Conservation (phyloP, 2,113 vertebrate species). For the Antechinus stuartii region DNA sequence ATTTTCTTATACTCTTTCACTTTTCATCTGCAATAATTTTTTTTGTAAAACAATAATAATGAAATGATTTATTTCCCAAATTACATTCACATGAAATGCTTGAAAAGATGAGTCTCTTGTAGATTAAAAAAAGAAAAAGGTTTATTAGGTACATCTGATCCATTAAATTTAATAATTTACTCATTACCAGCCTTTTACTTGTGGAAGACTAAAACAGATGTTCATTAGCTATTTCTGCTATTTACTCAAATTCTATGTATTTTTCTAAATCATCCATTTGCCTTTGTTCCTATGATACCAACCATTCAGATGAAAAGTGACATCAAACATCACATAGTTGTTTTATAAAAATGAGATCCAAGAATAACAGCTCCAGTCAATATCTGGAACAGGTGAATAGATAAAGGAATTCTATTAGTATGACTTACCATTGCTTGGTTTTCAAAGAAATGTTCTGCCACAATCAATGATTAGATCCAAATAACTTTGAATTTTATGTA, state of each 20-base stretch:
- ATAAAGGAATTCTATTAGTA: neutral
- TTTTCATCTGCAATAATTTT: constrained; percentile 27
- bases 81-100: constrained; percentile 14
- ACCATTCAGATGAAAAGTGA: neutral
- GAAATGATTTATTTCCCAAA: constrained; percentile 35
- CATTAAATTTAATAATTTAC: constrained; percentile 32
- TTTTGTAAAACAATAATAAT: constrained; percentile 26
- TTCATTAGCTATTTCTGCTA: constrained; percentile 24
- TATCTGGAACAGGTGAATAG: neutral
- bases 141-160: constrained; percentile 12
- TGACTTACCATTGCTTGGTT: neutral
- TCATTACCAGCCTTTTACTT: neutral
- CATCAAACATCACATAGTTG: neutral
- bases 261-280: constrained; percentile 14
- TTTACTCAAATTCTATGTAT: constrained; percentile 8
- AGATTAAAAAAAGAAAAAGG: neutral
- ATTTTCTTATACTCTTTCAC: neutral
- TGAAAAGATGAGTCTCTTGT: constrained; percentile 1
- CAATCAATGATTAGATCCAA: neutral
- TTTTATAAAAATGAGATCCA: neutral
- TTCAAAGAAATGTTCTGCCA: neutral
- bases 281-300: neutral
- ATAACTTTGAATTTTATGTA: neutral
- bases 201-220: constrained; percentile 34
- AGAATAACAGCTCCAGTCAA: neutral